Conservation (phyloP, 1,140 invertebrate species). For the Octopus sinensis region DNA sequence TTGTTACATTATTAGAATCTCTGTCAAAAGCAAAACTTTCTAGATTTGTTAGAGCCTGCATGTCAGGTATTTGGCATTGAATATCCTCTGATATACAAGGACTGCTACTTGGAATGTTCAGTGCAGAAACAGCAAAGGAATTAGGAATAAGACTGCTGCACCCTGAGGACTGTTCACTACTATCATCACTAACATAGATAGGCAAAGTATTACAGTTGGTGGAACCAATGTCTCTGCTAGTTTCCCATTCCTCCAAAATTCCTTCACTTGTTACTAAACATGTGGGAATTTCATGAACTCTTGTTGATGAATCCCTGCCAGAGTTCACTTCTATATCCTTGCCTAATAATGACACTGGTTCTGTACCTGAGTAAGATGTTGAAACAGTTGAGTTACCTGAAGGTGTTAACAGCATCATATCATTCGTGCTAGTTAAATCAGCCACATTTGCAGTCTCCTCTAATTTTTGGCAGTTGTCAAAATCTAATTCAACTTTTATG, state of each 20-base stretch:
- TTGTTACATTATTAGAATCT: neutral
- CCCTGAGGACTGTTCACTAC: neutral
- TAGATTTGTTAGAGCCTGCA: neutral
- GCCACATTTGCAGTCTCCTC: neutral
- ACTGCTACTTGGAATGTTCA: too few species aligned
- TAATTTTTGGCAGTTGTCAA: neutral
- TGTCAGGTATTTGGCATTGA: neutral
- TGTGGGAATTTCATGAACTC: neutral
- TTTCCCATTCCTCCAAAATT: neutral
- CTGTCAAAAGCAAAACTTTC: too few species aligned
- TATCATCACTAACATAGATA: neutral
- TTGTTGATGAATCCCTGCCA: too few species aligned
- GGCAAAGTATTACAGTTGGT: neutral
- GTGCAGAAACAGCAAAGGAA: too few species aligned
- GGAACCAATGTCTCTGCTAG: neutral
- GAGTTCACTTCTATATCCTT: too few species aligned
- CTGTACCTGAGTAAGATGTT: neutral
- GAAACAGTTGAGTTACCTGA: neutral
- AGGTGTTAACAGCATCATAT: neutral
- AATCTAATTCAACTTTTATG: neutral
- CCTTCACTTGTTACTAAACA: neutral
- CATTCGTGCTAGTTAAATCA: neutral
- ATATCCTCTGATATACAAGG: too few species aligned
- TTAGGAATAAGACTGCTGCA: too few species aligned
- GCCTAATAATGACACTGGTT: neutral